Evolutionary conservation across 1,140 invertebrate genomes (phyloP).

Genomic region (Psilanteris sp.): DNA sequence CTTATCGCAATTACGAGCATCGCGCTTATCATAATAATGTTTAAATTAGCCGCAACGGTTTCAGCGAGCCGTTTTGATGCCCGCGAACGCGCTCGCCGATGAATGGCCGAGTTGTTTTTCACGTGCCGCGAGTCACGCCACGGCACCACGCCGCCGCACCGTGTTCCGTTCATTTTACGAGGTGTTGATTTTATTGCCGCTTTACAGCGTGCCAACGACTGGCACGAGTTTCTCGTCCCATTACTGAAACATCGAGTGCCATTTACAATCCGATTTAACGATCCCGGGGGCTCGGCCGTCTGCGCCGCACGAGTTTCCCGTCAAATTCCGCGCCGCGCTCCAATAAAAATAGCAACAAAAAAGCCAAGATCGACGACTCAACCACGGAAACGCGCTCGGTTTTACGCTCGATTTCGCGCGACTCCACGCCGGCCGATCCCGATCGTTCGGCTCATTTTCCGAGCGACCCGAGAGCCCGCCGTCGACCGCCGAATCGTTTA

Average conservation of each 20-base stretch:
- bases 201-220: slow-evolving; percentile 75
- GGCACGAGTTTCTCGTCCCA: slow-evolving; percentile 74
- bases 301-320: slow-evolving; percentile 63
- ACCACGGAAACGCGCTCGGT: no score
- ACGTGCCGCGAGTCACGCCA: slow-evolving; percentile 49
- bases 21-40: no score
- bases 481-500: no score
- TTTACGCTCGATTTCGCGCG: slow-evolving; percentile 47
- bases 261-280: slow-evolving; percentile 70
- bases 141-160: slow-evolving; percentile 31
- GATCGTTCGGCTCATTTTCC: no score
- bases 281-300: slow-evolving; percentile 69
- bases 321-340: slow-evolving; percentile 64
- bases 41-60: no score
- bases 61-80: slow-evolving; percentile 23
- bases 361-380: no score
- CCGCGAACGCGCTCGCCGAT: slow-evolving; percentile 12
- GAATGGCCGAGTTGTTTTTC: slow-evolving; percentile 49
- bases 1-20: no score
- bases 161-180: slow-evolving; percentile 57
- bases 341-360: slow-evolving; percentile 26
- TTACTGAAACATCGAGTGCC: slow-evolving; percentile 77
- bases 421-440: no score
- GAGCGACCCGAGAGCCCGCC: no score
- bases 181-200: slow-evolving; percentile 72